phyloP scores from a whole-genome alignment of 2,888 invertebrate genomes.

The Leucoma salicis region DNA sequence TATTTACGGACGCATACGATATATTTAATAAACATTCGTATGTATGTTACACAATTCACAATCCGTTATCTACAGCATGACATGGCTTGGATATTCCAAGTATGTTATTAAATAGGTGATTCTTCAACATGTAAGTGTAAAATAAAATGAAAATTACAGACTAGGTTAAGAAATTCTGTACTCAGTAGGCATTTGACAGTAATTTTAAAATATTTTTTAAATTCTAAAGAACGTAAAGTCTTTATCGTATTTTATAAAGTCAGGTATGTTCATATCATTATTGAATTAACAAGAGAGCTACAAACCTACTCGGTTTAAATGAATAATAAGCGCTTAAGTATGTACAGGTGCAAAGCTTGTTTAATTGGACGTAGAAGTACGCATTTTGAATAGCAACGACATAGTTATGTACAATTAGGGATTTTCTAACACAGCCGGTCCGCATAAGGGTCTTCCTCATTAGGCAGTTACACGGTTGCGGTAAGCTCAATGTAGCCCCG shows the following conservation, averaged over 20 bases:
- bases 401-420: slow-evolving; percentile 69
- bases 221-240: no score
- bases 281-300: slow-evolving; percentile 22
- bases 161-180: no score
- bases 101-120: no score
- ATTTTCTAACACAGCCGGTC: slow-evolving; percentile 65
- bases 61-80: no score
- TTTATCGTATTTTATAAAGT: slow-evolving; percentile 16
- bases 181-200: no score
- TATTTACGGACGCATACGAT: no score
- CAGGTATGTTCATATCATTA: slow-evolving; percentile 23
- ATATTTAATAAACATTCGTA: no score
- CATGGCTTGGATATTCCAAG: no score
- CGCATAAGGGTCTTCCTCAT: slow-evolving; percentile 68
- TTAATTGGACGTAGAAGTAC: slow-evolving; percentile 59
- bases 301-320: slow-evolving; percentile 24
- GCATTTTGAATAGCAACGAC: slow-evolving; percentile 65
- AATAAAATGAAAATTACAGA: no score
- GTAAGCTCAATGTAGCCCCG: slow-evolving; percentile 37
- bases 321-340: slow-evolving; percentile 33
- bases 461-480: slow-evolving; percentile 60
- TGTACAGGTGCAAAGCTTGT: slow-evolving; percentile 39
- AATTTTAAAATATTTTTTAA: no score
- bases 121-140: no score
- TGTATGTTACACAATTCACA: no score